A percentile compares a stretch with the other conserved stretches of the same genome.
phyloP scores from a whole-genome alignment of 2,797 vertebrate genomes.

The Echiichthys vipera region DNA sequence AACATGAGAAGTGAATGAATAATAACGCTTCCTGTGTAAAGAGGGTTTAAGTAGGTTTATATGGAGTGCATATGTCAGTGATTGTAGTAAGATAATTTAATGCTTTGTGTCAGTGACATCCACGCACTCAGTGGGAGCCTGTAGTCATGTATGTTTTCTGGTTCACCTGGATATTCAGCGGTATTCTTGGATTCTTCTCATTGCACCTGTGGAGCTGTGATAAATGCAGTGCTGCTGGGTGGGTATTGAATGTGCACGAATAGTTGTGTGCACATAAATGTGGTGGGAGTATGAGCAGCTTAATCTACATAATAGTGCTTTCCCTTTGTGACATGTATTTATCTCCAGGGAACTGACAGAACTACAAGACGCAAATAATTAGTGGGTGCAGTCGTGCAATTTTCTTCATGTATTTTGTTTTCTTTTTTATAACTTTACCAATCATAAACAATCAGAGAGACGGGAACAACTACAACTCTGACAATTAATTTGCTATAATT shows the following conservation, averaged over 20 bases:
- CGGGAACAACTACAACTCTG: not conserved
- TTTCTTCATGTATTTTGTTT: not conserved
- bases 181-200: not conserved
- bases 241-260: constrained; percentile 18
- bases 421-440: not conserved
- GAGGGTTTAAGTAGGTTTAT: constrained; percentile 28
- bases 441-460: not conserved
- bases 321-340: not conserved
- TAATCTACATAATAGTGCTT: not conserved
- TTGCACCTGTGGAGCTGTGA: constrained; percentile 6
- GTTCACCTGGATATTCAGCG: constrained; percentile 2
- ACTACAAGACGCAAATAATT: not conserved
- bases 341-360: not conserved
- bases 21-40: constrained; percentile 31
- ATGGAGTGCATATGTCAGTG: constrained; percentile 24
- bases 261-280: not conserved
- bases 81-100: not conserved
- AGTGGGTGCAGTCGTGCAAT: not conserved
- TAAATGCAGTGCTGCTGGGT: constrained; percentile 12
- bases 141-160: constrained; percentile 22
- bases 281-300: not conserved
- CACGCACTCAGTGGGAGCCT: not conserved
- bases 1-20: constrained; percentile 40
- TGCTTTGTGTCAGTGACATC: constrained; percentile 12
- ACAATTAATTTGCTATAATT: not conserved